Percentiles rank a stretch among this genome's conserved stretches.
phyloP scores from a whole-genome alignment of 2,888 invertebrate genomes.

The Melipona bicolor region DNA sequence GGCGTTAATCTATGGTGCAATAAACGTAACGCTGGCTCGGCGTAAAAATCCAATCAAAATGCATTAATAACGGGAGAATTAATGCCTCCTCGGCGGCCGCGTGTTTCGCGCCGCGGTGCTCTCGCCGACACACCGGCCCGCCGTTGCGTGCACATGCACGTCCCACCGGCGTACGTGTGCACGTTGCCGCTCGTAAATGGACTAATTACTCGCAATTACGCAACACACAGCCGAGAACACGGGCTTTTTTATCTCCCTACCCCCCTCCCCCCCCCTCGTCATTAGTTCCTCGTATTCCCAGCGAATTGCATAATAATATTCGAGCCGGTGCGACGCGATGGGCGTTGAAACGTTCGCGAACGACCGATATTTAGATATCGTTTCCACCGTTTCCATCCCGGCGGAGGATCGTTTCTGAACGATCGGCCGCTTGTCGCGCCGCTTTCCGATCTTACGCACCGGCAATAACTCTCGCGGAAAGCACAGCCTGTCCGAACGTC shows the following conservation, averaged over 20 bases:
- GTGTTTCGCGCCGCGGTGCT: slow-evolving; percentile 11
- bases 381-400: slow-evolving; percentile 2
- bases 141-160: slow-evolving; percentile 57
- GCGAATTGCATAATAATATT: slow-evolving; percentile 74
- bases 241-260: slow-evolving; percentile 51
- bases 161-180: slow-evolving; percentile 32
- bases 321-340: slow-evolving; percentile 40
- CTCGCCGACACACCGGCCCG: slow-evolving; percentile 49
- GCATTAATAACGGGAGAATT: slow-evolving; percentile 79
- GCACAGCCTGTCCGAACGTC: slow-evolving; percentile 12
- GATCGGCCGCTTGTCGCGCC: slow-evolving; percentile 7
- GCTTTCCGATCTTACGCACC: slow-evolving; percentile 20
- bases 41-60: slow-evolving; percentile 77
- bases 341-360: slow-evolving; percentile 65
- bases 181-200: slow-evolving; percentile 73
- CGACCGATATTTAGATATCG: slow-evolving; percentile 62
- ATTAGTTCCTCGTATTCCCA: slow-evolving; percentile 72
- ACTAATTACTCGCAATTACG: slow-evolving; percentile 79
- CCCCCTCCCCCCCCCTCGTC: slow-evolving; percentile 28
- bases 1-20: slow-evolving; percentile 78
- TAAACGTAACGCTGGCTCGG: slow-evolving; percentile 66
- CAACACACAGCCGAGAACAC: slow-evolving; percentile 54
- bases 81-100: slow-evolving; percentile 66
- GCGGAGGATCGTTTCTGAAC: background rate
- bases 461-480: slow-evolving; percentile 39